These are phyloP conservation scores for Eupeodes corollae DNA, from an alignment of 1,140 invertebrate species.

Conservation along the genomic window DNA sequence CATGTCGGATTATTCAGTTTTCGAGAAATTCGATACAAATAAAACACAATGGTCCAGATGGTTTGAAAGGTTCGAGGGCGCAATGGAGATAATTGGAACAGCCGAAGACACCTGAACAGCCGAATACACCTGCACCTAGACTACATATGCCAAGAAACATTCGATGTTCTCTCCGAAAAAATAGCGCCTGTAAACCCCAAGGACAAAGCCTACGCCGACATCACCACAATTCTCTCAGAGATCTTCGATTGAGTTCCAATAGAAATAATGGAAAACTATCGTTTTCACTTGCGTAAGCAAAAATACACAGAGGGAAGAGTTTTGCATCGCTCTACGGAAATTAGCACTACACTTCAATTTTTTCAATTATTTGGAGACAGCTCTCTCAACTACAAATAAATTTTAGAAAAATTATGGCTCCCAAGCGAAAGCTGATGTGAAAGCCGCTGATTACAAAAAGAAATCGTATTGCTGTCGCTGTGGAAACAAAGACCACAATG, in stretches of 20 bases:
- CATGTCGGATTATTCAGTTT: too few relatives aligned
- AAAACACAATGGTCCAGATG: conserved; percentile 6
- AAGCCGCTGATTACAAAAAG: neutral
- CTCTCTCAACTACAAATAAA: conserved; percentile 6
- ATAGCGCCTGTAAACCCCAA: conserved; percentile 4
- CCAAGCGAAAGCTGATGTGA: too few relatives aligned
- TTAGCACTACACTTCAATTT: conserved; percentile 16
- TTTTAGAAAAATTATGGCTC: neutral
- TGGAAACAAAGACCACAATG: neutral
- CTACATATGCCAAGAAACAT: conserved; percentile 9
- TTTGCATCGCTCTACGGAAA: conserved; percentile 8
- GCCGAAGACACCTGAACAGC: neutral
- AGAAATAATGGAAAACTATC: conserved; percentile 18
- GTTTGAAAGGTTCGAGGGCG: conserved; percentile 12
- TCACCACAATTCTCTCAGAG: conserved; percentile 8
- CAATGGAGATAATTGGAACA: conserved; percentile 10
- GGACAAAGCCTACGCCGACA: neutral
- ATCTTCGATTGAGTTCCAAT: conserved; percentile 9
- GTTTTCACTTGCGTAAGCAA: conserved; percentile 14
- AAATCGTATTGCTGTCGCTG: conserved; percentile 1
- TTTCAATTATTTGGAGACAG: conserved; percentile 13
- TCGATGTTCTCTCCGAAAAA: conserved; percentile 10
- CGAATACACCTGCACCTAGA: conserved; percentile 8
- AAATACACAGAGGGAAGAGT: conserved; percentile 14
- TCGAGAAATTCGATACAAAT: neutral